These are phyloP conservation scores for Geothlypis trichas DNA, from an alignment of 2,113 vertebrate genomes.

Conservation along the genomic window DNA sequence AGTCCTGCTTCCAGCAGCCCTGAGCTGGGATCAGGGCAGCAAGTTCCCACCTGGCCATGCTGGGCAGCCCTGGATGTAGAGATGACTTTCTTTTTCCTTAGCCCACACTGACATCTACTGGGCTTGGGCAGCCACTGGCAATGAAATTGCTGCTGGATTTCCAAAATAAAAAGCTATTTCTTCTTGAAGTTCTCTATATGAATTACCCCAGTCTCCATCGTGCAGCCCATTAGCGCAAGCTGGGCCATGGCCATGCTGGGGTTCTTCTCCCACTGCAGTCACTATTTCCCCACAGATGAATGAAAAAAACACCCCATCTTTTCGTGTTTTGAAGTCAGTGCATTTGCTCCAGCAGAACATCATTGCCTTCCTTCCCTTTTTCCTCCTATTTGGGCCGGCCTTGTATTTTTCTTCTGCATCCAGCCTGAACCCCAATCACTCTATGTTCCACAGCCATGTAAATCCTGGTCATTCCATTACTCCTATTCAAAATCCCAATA, in stretches of 20 bases:
- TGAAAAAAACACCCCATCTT: no score
- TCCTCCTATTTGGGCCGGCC: not conserved
- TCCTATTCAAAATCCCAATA: not conserved
- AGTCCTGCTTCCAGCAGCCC: not conserved
- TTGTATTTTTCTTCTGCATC: not conserved
- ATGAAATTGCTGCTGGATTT: not conserved
- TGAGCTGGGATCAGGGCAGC: not conserved
- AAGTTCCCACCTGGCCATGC: no score
- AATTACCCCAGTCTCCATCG: not conserved
- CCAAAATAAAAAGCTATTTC: not conserved
- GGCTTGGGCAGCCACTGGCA: not conserved
- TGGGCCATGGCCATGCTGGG: not conserved
- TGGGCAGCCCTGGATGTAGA: not conserved
- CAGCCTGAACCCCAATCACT: not conserved
- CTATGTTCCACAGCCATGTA: not conserved
- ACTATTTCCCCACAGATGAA: not conserved
- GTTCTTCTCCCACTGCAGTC: not conserved
- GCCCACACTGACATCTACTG: conserved; percentile 69
- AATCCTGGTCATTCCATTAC: not conserved
- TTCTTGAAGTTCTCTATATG: not conserved
- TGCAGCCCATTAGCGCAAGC: not conserved
- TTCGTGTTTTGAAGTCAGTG: not conserved
- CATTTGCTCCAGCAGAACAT: not conserved
- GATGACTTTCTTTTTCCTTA: not conserved
- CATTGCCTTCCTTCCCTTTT: not conserved